A percentile compares a stretch with the other conserved stretches of the same genome.
Evolutionary conservation across 2,797 vertebrate genomes (phyloP).

Genomic region (Ispidina lecontei): DNA sequence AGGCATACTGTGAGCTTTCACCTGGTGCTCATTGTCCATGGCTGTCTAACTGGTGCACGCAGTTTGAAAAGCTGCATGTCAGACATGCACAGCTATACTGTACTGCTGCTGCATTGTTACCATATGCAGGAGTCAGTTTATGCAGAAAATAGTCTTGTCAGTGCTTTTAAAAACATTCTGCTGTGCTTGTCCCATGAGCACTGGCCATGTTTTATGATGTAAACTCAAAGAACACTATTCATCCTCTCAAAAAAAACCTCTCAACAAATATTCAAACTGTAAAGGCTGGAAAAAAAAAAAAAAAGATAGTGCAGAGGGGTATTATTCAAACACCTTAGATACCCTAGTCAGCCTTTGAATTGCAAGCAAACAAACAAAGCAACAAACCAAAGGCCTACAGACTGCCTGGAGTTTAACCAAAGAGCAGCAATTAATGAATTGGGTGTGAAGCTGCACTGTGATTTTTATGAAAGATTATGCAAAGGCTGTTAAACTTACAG

Average conservation of each 20-base stretch:
- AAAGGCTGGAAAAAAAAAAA: not conserved
- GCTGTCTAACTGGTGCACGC: not conserved
- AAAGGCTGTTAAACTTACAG: not conserved
- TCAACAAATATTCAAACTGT: not conserved
- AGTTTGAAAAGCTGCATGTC: slow-evolving; percentile 30
- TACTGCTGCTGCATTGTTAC: not conserved
- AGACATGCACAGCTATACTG: not conserved
- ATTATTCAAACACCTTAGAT: not conserved
- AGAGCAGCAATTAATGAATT: not conserved
- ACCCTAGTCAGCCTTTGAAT: not conserved
- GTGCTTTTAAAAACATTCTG: not conserved
- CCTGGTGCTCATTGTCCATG: not conserved
- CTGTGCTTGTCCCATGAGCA: not conserved
- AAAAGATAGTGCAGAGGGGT: not conserved
- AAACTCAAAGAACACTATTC: not conserved
- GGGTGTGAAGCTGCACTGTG: not conserved
- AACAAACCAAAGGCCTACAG: not conserved
- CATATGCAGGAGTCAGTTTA: not conserved
- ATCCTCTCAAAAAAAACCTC: not conserved
- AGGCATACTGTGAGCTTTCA: not conserved
- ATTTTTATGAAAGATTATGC: slow-evolving; percentile 12
- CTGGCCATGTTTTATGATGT: not conserved
- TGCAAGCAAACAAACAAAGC: not conserved
- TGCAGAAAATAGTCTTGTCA: not conserved
- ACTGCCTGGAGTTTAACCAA: not conserved